Base-by-base conservation (phyloP, 1,140 invertebrate species). In the Drosophila parabipectinata region DNA sequence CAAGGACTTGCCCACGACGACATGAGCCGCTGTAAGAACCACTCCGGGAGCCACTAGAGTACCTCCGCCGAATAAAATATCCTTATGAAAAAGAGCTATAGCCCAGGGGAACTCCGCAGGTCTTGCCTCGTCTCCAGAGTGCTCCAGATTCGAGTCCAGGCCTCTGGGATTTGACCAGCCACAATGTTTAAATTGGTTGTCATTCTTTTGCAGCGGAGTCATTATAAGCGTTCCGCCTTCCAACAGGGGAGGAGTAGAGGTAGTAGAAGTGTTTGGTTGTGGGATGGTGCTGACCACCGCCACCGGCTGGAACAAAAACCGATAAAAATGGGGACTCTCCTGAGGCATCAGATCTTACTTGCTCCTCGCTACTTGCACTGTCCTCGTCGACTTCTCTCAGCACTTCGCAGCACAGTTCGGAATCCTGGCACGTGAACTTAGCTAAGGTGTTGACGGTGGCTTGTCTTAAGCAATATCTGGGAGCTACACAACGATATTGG, bases 21-120 rank as follows among this genome's bases (percentile, higher is more conserved):
- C 1, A 9, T 50, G 62, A 4, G 62, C 32, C 0, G 9, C 47
- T 18, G 67, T 66, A 1, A 71, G 52, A 2, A 71, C 67, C 4
- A 44, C 61, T 14, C 34, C 15, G 0, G 44, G 50, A 6, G 18
- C 18, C 10, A 63, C 21, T 6, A 62, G 28, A 0, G 60, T 45
- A 0, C 60, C 53, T 6, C 53, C 60, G 9, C 39, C 53, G 5
- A 63, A 12, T 15, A 15, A 44, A 2, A 12, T 0, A 3, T 2
- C 18, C 1, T 15, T 21, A 1, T 4, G 14, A 1, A 45, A 45
- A 2, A 62, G 18, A 15, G 39, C 60, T 0, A 62, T 7, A 0
- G 14, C 3, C 60, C 60, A 62, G 9, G 52, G 60, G 14, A 32
- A 62, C 44, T 62, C 12, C 0, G 37, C 60, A 24, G 4, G 9